Evolutionary conservation across 2,888 invertebrate species (phyloP), one percentile per base, ranked within the genome.

Genomic region (Augiades crinisus): DNA sequence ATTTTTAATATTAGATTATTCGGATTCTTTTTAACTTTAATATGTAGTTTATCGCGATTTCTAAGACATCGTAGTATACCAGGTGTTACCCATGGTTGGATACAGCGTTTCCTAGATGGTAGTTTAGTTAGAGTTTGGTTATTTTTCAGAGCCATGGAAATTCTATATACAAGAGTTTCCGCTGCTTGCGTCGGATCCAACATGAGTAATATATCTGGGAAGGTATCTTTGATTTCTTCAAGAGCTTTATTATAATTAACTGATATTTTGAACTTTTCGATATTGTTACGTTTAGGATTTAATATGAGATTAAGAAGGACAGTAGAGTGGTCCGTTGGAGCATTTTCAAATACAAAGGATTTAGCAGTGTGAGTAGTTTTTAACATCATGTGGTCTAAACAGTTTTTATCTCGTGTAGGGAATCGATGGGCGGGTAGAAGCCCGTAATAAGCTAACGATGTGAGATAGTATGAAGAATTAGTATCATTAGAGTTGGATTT

Each of bases 381-480:
- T 13, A 55, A 54, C 14, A 43, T 30, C 2, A 56, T 27, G 8
- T 27, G 27, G 10, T 27, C 27, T 5, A 5, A 27, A 10, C 27
- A 27, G 3, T 19, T 19, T 19, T 19, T 19, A 5, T 19, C 19
- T 4, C 19, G 19, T 4, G 3, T 19, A 19, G 19, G 19, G 5
- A 4, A 19, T 19, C n/a, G n/a, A n/a, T n/a, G n/a, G n/a, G n/a
- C n/a, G n/a, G n/a, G n/a, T n/a, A n/a, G n/a, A n/a, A n/a, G n/a
- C n/a, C n/a, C n/a, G n/a, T n/a, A n/a, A n/a, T n/a, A n/a, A n/a
- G n/a, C n/a, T n/a, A n/a, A n/a, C n/a, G n/a, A n/a, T n/a, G n/a
- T n/a, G n/a, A n/a, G n/a, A n/a, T n/a, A n/a, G n/a, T n/a, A n/a
- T n/a, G n/a, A n/a, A n/a, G n/a, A n/a, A n/a, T n/a, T n/a, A n/a